Percentiles rank a stretch among this genome's conserved stretches.
These are phyloP conservation scores for Camponotus pennsylvanicus DNA, from an alignment of 1,140 invertebrate species.

Conservation along the genomic window DNA sequence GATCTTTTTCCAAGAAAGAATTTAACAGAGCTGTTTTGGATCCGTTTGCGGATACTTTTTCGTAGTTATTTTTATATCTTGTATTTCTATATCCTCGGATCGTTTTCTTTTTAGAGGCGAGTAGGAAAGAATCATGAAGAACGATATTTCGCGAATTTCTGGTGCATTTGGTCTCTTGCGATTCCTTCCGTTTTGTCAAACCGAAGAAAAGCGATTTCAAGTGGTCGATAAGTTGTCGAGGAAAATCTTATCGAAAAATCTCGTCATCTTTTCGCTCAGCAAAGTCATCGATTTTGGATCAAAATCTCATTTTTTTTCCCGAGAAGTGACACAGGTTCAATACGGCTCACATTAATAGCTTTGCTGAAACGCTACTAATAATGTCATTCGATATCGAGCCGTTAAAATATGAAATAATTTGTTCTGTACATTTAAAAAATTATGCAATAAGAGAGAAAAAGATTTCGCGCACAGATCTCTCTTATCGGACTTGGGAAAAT, in stretches of 20 bases:
- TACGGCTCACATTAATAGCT: not conserved
- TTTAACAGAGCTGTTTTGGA: not conserved
- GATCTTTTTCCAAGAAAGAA: not conserved
- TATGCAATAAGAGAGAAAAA: not conserved
- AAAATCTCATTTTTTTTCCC: not conserved
- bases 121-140: constrained; percentile 11
- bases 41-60: constrained; percentile 18
- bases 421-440: not conserved
- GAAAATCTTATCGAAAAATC: constrained; percentile 46
- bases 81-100: not conserved
- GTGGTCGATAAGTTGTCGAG: constrained; percentile 37
- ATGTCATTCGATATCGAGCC: not conserved
- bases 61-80: constrained; percentile 14
- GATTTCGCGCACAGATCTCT: not conserved
- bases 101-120: constrained; percentile 29
- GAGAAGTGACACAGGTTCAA: not conserved
- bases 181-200: constrained; percentile 27
- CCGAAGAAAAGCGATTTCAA: constrained; percentile 42
- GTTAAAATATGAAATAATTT: not conserved
- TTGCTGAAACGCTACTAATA: not conserved
- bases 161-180: constrained; percentile 23
- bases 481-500: constrained; percentile 7
- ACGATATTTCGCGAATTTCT: constrained; percentile 53
- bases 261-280: not conserved
- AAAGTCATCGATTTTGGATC: constrained; percentile 6